These are phyloP conservation scores for Pogoniulus pusillus DNA, from an alignment of 2,797 vertebrate genomes.

Conservation along the genomic window DNA sequence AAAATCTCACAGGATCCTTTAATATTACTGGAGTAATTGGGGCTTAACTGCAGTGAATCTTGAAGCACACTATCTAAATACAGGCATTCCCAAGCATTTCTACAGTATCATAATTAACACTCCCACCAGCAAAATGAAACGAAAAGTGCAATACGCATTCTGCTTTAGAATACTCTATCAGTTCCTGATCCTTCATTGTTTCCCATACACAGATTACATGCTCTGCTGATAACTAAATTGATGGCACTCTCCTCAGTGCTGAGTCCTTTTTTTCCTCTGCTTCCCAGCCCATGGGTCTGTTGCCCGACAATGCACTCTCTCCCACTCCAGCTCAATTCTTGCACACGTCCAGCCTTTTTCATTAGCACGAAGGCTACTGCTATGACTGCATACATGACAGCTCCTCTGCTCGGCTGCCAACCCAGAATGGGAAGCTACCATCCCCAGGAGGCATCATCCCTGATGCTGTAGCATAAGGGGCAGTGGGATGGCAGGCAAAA, in stretches of 20 bases:
- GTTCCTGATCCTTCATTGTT: neutral
- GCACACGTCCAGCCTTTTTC: rapidly evolving
- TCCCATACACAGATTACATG: neutral
- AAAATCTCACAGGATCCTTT: slow-evolving; percentile 39
- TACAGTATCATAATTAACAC: neutral
- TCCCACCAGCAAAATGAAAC: neutral
- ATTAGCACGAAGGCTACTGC: neutral
- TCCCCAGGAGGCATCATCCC: neutral
- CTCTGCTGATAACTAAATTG: neutral
- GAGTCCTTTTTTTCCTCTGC: neutral
- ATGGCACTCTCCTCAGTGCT: rapidly evolving
- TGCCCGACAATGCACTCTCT: neutral
- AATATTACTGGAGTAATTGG: slow-evolving; percentile 23
- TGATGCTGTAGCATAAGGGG: rapidly evolving
- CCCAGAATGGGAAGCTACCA: neutral
- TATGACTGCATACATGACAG: rapidly evolving
- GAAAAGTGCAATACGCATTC: neutral
- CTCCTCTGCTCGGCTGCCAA: neutral
- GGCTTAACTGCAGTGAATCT: slow-evolving; percentile 22
- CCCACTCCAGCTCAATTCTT: neutral
- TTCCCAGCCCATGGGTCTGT: neutral
- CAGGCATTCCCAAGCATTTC: slow-evolving; percentile 18
- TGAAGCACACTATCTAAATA: neutral
- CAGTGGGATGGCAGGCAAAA: neutral
- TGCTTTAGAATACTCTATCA: neutral